phyloP scores from a whole-genome alignment of 2,888 invertebrate genomes.

The Eledona agricola region DNA sequence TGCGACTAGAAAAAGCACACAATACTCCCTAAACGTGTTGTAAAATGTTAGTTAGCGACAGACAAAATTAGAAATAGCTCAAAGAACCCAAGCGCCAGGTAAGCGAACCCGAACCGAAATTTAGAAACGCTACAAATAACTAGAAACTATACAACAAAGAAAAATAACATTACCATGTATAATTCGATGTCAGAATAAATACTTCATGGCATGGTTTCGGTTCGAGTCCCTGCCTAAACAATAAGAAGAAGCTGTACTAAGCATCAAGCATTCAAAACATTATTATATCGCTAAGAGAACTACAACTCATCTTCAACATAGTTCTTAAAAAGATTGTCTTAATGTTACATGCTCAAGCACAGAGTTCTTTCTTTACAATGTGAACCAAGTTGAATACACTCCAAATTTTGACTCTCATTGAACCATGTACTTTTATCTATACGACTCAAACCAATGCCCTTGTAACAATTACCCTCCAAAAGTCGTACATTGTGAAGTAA shows the following conservation, averaged over 20 bases:
- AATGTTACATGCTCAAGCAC: constrained; percentile 57
- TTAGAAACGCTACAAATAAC: constrained; percentile 37
- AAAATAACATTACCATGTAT: constrained; percentile 6
- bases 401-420: constrained; percentile 20
- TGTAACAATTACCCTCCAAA: no score
- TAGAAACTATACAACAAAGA: constrained; percentile 7
- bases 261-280: constrained; percentile 57
- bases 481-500: no score
- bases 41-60: constrained; percentile 28
- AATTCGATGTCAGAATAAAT: constrained; percentile 10
- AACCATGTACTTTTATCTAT: constrained; percentile 32
- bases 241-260: constrained; percentile 59
- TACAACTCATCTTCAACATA: constrained; percentile 46
- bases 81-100: constrained; percentile 58
- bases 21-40: constrained; percentile 35
- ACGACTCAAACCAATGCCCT: constrained; percentile 1
- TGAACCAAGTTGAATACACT: constrained; percentile 27
- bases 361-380: constrained; percentile 44
- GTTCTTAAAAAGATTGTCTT: constrained; percentile 42
- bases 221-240: constrained; percentile 63
- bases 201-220: constrained; percentile 52
- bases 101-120: constrained; percentile 62
- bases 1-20: constrained; percentile 33
- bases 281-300: constrained; percentile 47
- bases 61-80: constrained; percentile 33